Base-by-base conservation (phyloP, 1,140 invertebrate species). In the Microplitis demolitor region DNA sequence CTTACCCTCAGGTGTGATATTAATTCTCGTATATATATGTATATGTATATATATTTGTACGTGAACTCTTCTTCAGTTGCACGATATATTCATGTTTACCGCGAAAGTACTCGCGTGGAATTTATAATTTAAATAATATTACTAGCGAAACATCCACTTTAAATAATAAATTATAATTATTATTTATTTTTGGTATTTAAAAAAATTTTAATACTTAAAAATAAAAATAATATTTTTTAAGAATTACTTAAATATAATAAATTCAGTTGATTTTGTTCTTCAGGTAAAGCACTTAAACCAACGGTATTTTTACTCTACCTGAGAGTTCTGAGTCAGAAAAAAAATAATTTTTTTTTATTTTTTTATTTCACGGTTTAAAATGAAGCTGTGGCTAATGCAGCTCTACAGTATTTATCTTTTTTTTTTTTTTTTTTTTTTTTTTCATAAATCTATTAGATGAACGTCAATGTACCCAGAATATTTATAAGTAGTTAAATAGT, bases 1-100 rank as follows among this genome's bases (percentile, higher is more conserved):
- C 11, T 34, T 64, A 35, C 61, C 61, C 69, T 56, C 45, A 34
- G 45, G 69, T 53, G 45, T 61, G 35, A 50, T 61, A 63, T 70
- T 63, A 70, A 63, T 50, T 64, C 69, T 64, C 53, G 8, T 45
- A 45, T 45, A 45, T 6, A 45, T 8, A 45, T 9, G 6, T 45
- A 45, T 6, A 45, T 8, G 6, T 9, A 45, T 11, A 9, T 45
- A 45, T 11, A 45, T 5, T 45, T 2, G 11, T 9, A 45, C 39
- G 11, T 9, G 39, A 11, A 45, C 24, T 45, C 39, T 45, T 45
- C 39, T 45, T 45, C 39, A 45, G 39, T 45, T 45, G 39, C 39
- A 45, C 39, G 39, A 45, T 45, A 45, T 45, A 11, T 45, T 45
- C 39, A 45, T 45, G 39, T 45, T 45, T 45, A 6, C 8, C 39